These are phyloP conservation scores for Apodemia mormo DNA, from an alignment of 2,888 invertebrate species.

Conservation along the genomic window DNA sequence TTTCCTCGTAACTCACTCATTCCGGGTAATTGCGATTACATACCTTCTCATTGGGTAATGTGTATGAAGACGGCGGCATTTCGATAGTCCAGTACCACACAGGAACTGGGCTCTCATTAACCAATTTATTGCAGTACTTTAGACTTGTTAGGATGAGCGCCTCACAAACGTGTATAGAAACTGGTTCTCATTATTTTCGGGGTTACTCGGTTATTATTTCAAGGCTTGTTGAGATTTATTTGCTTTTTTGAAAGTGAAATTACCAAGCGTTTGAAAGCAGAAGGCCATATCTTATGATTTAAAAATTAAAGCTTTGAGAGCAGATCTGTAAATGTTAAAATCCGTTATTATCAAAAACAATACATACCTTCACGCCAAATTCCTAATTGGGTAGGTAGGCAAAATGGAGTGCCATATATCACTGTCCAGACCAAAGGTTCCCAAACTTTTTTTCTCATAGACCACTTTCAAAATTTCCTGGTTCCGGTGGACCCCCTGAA, in stretches of 20 bases:
- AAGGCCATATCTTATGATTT: background rate
- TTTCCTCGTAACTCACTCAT: constrained; percentile 59
- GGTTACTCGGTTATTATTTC: constrained; percentile 13
- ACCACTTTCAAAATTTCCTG: too few species aligned
- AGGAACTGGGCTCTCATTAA: constrained; percentile 69
- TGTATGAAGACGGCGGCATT: constrained; percentile 56
- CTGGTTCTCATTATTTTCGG: constrained; percentile 20
- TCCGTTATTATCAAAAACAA: too few species aligned
- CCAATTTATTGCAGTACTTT: constrained; percentile 70
- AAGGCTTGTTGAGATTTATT: background rate
- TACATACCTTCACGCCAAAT: too few species aligned
- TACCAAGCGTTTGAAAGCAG: background rate
- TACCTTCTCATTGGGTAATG: constrained; percentile 65
- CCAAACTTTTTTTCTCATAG: too few species aligned
- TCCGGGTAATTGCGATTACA: constrained; percentile 66
- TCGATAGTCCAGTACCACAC: constrained; percentile 59
- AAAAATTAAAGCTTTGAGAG: background rate
- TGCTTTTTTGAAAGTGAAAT: background rate
- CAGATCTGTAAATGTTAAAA: too few species aligned
- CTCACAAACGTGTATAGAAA: constrained; percentile 40
- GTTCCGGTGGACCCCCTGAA: too few species aligned
- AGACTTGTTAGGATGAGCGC: constrained; percentile 46
- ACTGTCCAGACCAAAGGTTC: too few species aligned
- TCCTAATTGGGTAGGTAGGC: too few species aligned
- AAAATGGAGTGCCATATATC: too few species aligned